These are phyloP conservation scores for Andricus quercusramuli DNA, from an alignment of 2,888 invertebrate species.

Conservation along the genomic window DNA sequence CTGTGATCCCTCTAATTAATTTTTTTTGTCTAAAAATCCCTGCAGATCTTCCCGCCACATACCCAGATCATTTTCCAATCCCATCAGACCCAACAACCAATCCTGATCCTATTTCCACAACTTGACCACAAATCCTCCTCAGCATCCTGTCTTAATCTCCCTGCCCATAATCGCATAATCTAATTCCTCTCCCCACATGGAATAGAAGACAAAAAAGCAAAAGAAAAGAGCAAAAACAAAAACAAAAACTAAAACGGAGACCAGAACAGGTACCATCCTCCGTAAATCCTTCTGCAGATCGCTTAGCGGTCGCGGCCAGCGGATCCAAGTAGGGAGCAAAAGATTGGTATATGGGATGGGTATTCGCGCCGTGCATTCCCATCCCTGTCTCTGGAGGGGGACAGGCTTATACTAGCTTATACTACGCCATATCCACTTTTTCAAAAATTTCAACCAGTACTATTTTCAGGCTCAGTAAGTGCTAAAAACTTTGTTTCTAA, in stretches of 20 bases:
- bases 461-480: too few relatives aligned
- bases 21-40: too few relatives aligned
- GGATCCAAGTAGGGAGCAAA: constrained; percentile 42
- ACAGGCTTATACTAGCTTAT: too few relatives aligned
- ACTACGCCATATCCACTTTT: too few relatives aligned
- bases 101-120: not conserved
- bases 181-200: not conserved
- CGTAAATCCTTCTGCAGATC: constrained; percentile 58
- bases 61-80: not conserved
- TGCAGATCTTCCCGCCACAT: not conserved
- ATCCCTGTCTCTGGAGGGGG: too few relatives aligned
- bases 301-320: constrained; percentile 50
- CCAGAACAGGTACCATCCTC: constrained; percentile 68
- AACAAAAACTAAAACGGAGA: constrained; percentile 46
- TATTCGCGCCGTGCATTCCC: constrained; percentile 51
- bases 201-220: constrained; percentile 15
- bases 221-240: constrained; percentile 28
- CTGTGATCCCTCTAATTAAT: too few relatives aligned
- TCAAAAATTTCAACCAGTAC: too few relatives aligned
- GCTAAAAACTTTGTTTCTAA: too few relatives aligned
- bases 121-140: not conserved
- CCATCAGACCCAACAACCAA: not conserved
- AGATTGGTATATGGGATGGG: not conserved
- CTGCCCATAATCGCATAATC: constrained; percentile 39
- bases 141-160: constrained; percentile 14